phyloP scores from a whole-genome alignment of 2,797 vertebrate genomes.

The Glossophaga mutica region DNA sequence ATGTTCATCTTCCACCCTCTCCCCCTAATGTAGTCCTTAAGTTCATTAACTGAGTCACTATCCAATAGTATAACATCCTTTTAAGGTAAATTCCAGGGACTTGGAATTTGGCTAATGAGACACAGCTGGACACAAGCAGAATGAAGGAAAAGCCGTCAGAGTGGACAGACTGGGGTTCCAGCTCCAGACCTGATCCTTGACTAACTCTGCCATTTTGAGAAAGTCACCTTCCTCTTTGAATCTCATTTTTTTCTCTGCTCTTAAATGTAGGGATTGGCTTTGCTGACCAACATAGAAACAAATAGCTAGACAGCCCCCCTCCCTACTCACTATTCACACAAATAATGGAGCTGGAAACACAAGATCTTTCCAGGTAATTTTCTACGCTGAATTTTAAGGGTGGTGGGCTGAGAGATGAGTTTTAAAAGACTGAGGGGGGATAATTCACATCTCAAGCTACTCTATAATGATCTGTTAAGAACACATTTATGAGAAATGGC shows the following conservation, averaged over 20 bases:
- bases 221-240: neutral
- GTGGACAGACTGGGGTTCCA: neutral
- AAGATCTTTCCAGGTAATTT: slow-evolving; percentile 53
- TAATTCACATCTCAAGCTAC: slow-evolving; percentile 25
- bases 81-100: neutral
- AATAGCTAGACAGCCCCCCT: neutral
- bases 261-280: neutral
- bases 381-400: slow-evolving; percentile 11
- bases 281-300: slow-evolving; percentile 42
- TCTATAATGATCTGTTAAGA: slow-evolving; percentile 52
- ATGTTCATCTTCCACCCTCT: neutral
- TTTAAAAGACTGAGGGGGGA: neutral
- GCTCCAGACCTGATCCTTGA: neutral
- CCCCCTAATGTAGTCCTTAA: neutral
- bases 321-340: neutral
- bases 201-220: neutral
- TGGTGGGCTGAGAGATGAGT: neutral
- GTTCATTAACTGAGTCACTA: neutral
- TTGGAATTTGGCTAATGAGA: neutral
- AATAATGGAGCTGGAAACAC: slow-evolving; percentile 1
- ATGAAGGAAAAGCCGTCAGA: neutral
- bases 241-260: slow-evolving; percentile 13
- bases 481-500: slow-evolving; percentile 47
- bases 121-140: neutral
- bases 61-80: neutral